Conservation (phyloP, 2,113 vertebrate species). For the Cinclus cinclus region DNA sequence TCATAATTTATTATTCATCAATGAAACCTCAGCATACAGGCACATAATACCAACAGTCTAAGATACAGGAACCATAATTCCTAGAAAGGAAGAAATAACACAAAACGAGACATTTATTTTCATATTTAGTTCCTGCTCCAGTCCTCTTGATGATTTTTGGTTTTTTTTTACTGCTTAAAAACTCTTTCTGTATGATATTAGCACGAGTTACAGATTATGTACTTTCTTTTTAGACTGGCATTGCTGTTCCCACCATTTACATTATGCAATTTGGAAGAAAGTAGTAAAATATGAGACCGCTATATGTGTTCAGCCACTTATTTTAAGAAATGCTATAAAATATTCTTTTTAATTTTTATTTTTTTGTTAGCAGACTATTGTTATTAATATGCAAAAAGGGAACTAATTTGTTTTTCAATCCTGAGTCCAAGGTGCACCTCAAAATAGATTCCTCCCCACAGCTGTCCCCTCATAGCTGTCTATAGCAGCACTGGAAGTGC, state of each 20-base stretch:
- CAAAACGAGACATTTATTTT: neutral
- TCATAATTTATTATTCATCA: neutral
- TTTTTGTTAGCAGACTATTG: neutral
- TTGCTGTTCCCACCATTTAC: neutral
- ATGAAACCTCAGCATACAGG: neutral
- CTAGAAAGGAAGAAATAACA: neutral
- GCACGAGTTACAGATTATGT: neutral
- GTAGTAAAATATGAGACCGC: neutral
- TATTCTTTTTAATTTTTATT: neutral
- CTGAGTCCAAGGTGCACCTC: neutral
- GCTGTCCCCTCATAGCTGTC: neutral
- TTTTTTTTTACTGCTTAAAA: neutral
- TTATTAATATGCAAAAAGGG: neutral
- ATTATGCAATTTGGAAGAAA: neutral
- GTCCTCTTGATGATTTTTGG: neutral
- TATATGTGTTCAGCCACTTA: neutral
- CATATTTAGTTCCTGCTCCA: neutral
- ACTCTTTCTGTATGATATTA: neutral
- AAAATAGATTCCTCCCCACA: neutral
- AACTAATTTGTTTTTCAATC: neutral
- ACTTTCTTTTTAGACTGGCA: neutral
- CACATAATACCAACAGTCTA: neutral
- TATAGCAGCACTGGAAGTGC: neutral
- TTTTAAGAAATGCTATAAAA: neutral
- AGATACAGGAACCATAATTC: neutral